Conservation (phyloP, 1,140 invertebrate genomes). For the Harlomillsia oculata region DNA sequence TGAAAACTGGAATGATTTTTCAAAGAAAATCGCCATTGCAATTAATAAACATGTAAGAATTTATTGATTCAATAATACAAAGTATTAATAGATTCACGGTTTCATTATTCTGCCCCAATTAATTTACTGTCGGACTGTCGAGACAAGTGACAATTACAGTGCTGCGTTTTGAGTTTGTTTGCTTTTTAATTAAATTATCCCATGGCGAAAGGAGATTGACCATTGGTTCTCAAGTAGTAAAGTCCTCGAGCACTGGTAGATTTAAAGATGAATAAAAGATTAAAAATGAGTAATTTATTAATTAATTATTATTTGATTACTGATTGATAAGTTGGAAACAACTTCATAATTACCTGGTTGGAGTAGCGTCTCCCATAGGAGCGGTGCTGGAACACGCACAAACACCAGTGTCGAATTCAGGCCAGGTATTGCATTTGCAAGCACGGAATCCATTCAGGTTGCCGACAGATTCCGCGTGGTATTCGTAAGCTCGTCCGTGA, state of each 20-base stretch:
- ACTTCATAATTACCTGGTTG: neutral
- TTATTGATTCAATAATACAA: too few relatives aligned
- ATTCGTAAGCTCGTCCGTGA: constrained; percentile 37
- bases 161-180: too few relatives aligned
- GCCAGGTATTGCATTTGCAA: constrained; percentile 27
- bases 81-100: too few relatives aligned
- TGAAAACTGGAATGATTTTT: too few relatives aligned
- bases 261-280: neutral
- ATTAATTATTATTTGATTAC: neutral
- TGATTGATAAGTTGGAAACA: constrained; percentile 17
- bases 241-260: constrained; percentile 53
- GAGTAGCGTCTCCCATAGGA: constrained; percentile 26
- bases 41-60: too few relatives aligned
- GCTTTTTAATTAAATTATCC: neutral
- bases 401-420: constrained; percentile 9
- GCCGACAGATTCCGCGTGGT: constrained; percentile 43
- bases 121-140: too few relatives aligned
- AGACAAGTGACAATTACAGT: too few relatives aligned
- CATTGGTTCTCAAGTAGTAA: constrained; percentile 75
- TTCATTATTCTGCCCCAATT: too few relatives aligned
- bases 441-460: constrained; percentile 22
- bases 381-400: constrained; percentile 22
- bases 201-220: constrained; percentile 56
- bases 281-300: neutral
- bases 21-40: too few relatives aligned